Conservation (phyloP, 2,113 vertebrate genomes). For the Ptychochromis oligacanthus region DNA sequence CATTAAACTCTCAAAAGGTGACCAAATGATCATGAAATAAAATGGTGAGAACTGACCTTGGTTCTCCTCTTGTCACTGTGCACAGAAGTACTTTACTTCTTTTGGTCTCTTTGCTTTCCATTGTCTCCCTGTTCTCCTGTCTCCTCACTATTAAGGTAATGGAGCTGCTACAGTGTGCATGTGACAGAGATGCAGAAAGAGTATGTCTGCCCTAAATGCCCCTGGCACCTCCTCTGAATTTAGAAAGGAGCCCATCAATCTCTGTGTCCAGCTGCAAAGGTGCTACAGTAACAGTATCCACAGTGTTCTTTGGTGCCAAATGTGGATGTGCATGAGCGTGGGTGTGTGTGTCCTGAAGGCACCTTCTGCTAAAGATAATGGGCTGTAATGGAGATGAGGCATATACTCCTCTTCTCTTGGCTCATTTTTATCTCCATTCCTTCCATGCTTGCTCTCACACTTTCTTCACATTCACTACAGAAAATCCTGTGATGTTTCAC, state of each 20-base stretch:
- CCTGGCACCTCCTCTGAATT: slow-evolving; percentile 57
- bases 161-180: slow-evolving; percentile 33
- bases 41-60: slow-evolving; percentile 45
- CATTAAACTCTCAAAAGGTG: slow-evolving; percentile 40
- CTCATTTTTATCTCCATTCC: not conserved
- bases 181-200: slow-evolving; percentile 44
- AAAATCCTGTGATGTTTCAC: slow-evolving; percentile 15
- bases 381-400: slow-evolving; percentile 37
- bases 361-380: slow-evolving; percentile 48
- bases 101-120: slow-evolving; percentile 19
- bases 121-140: not conserved
- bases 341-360: slow-evolving; percentile 25
- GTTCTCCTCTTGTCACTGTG: slow-evolving; percentile 18
- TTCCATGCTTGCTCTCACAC: slow-evolving; percentile 1
- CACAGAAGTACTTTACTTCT: slow-evolving; percentile 17
- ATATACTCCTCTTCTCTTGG: not conserved
- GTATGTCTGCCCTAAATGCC: slow-evolving; percentile 41
- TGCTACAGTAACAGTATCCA: slow-evolving; percentile 12
- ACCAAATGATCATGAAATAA: slow-evolving; percentile 52
- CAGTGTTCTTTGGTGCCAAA: not conserved
- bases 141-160: slow-evolving; percentile 65
- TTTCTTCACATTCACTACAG: slow-evolving; percentile 9
- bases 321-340: not conserved
- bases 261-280: slow-evolving; percentile 39
- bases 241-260: slow-evolving; percentile 61